Evolutionary conservation across 2,113 vertebrate genomes (phyloP).

Genomic region (Rhinichthys klamathensis): DNA sequence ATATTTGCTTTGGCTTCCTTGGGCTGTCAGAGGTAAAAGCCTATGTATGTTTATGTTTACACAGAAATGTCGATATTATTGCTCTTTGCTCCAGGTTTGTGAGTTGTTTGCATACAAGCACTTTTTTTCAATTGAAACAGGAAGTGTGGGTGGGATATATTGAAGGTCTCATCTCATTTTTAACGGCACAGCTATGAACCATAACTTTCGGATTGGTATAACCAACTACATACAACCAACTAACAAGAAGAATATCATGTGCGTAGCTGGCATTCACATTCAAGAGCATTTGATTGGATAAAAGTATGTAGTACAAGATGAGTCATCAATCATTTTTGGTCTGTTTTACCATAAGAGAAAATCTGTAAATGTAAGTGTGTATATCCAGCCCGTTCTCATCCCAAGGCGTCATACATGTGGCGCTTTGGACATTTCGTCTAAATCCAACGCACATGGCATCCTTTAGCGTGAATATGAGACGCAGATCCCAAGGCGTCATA

Average conservation of each 20-base stretch:
- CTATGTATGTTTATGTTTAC: conserved; percentile 41
- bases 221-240: background rate
- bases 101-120: conserved; percentile 5
- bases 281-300: background rate
- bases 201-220: background rate
- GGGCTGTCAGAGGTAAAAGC: conserved; percentile 28
- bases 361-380: background rate
- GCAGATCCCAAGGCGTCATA: too few relatives aligned
- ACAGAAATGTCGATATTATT: conserved; percentile 31
- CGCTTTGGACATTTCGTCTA: too few relatives aligned
- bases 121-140: background rate
- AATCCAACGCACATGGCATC: too few relatives aligned
- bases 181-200: background rate
- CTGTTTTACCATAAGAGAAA: background rate
- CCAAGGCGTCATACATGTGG: too few relatives aligned
- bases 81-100: conserved; percentile 7
- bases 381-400: too few relatives aligned
- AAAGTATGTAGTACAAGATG: background rate
- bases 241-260: background rate
- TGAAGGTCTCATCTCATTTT: background rate
- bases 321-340: background rate
- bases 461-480: too few relatives aligned
- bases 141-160: background rate
- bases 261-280: background rate
- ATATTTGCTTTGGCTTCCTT: conserved; percentile 53